Conservation (phyloP, 2,888 invertebrate genomes). For the Atrina japonica region DNA sequence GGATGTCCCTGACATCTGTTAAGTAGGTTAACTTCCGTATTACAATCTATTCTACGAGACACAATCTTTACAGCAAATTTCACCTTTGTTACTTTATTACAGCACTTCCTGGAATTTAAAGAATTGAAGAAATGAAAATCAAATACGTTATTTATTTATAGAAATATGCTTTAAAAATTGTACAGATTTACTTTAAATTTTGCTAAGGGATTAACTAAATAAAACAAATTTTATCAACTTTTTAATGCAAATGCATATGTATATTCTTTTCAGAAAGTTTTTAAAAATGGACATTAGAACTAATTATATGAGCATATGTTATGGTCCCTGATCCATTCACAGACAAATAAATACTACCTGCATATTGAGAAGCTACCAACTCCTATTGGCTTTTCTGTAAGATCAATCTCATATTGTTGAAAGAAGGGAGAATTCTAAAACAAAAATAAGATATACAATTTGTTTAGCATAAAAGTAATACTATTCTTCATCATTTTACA, state of each 20-base stretch:
- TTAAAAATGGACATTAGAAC: no score
- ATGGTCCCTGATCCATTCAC: no score
- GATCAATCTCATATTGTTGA: slow-evolving; percentile 89
- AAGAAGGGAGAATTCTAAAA: slow-evolving; percentile 91
- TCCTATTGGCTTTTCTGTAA: slow-evolving; percentile 86
- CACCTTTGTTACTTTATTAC: slow-evolving; percentile 87
- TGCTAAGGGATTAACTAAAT: no score
- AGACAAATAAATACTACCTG: slow-evolving; percentile 76
- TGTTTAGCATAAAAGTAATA: no score
- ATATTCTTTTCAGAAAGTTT: no score
- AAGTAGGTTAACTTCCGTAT: slow-evolving; percentile 89
- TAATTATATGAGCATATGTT: no score
- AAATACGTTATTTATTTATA: no score
- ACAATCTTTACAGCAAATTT: slow-evolving; percentile 95
- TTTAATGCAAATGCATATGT: not conserved
- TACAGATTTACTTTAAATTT: no score
- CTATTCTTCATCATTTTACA: no score
- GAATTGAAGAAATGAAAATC: not conserved
- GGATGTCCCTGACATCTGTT: slow-evolving; percentile 93
- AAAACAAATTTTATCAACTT: no score
- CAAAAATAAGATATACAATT: slow-evolving; percentile 36
- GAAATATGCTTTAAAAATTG: no score
- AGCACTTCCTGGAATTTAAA: slow-evolving; percentile 85
- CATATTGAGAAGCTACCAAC: slow-evolving; percentile 95
- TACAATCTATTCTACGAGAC: slow-evolving; percentile 85